Base-by-base conservation (phyloP, 2,113 vertebrate species). In the Oreochromis tanganicae region DNA sequence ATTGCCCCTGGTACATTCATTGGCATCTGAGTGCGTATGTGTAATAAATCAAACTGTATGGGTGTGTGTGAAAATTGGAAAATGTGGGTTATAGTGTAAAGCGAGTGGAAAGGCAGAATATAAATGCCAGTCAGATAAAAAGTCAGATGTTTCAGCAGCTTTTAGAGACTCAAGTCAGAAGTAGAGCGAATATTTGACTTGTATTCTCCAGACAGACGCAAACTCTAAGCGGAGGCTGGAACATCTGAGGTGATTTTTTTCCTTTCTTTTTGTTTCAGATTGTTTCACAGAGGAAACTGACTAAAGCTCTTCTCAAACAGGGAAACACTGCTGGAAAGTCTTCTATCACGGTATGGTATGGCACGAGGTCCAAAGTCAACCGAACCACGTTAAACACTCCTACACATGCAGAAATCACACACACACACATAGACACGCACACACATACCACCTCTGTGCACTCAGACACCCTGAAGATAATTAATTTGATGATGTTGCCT, bases 261-360 rank as follows among this genome's bases (percentile, higher is more conserved):
- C 41, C n/a, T 73, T 73, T 57, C 6, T 73, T 13, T 92, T 84
- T 93, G 3, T 95, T 91, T 59, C 96, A 99, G 99, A 99, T 99
- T 57, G 98, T 99, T 88, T 99, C 99, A 68, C 99, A 99, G 96
- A 98, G 98, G 88, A 99, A 99, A 93, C 96, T 99, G 91, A 97
- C 97, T 86, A 99, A 98, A 96, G 97, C 98, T 50, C 97, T 99
- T 87, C 96, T 99, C 89, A 99, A 99, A 92, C 98, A 99, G 9
- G 99, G 98, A 48, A 99, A 99, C 93, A 99, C 98, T 27, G 95
- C 98, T 2, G 98, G 99, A 46, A 99, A 99, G 88, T 99, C 98
- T 38, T 99, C 98, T 71, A 99, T 99, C 95, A 99, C 97, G 97
- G 99, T 99, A 99, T 97, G 97, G 98, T 99, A 97, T 92, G 96